These are phyloP conservation scores for Drosophila trapezifrons DNA, from an alignment of 1,140 invertebrate genomes.

Conservation along the genomic window DNA sequence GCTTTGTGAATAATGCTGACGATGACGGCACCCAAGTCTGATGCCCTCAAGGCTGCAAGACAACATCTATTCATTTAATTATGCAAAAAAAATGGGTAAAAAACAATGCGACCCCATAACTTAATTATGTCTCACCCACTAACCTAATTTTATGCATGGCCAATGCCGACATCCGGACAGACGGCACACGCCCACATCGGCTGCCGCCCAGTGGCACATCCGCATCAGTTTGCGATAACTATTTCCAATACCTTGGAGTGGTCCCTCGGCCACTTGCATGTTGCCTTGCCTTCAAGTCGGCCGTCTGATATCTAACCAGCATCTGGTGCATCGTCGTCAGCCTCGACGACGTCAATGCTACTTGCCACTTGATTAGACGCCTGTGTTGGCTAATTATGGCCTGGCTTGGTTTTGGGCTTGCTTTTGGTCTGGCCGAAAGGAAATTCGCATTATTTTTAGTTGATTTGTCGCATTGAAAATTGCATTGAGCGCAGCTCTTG, in stretches of 20 bases:
- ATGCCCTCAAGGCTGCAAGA: conserved; percentile 44
- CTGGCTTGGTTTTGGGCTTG: conserved; percentile 4
- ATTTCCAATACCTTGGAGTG: conserved; percentile 46
- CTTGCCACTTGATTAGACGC: conserved; percentile 75
- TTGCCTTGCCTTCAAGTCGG: conserved; percentile 65
- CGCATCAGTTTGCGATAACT: conserved; percentile 55
- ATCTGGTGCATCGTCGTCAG: conserved; percentile 42
- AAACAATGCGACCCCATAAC: conserved; percentile 70
- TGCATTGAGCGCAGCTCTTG: background rate
- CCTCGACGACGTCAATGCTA: conserved; percentile 72
- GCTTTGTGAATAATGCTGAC: conserved; percentile 26
- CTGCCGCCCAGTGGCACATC: conserved; percentile 22
- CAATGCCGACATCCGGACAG: conserved; percentile 47
- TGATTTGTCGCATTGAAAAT: conserved; percentile 33
- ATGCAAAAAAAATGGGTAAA: conserved; percentile 46
- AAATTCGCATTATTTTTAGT: conserved; percentile 64
- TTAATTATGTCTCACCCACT: conserved; percentile 81
- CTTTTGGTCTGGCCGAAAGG: conserved; percentile 12
- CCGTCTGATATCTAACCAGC: conserved; percentile 48
- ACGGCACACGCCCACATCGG: background rate
- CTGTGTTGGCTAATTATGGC: conserved; percentile 64
- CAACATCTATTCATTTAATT: conserved; percentile 67
- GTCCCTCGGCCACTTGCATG: conserved; percentile 46
- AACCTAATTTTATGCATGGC: conserved; percentile 70
- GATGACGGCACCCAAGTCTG: background rate